These are phyloP conservation scores for Cynodonichthys magdalenae DNA, from an alignment of 2,797 vertebrate genomes.

Conservation along the genomic window DNA sequence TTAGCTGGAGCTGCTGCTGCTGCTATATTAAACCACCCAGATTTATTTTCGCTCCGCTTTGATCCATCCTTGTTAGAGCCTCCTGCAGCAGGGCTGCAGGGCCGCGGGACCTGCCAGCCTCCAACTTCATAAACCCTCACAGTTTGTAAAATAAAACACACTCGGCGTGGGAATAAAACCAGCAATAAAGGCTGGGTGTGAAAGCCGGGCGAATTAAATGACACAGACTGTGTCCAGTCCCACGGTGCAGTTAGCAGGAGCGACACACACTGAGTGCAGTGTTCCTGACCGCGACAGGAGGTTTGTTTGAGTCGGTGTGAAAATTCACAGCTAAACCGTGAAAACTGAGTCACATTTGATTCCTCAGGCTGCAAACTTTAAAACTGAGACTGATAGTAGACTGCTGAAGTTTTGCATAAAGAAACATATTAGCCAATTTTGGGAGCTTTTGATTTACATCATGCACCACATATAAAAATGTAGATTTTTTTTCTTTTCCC, in stretches of 20 bases:
- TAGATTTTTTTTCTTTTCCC: background rate
- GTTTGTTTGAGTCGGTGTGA: constrained; percentile 51
- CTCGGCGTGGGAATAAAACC: constrained; percentile 53
- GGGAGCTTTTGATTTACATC: background rate
- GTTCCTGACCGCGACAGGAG: constrained; percentile 26
- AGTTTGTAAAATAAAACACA: constrained; percentile 68
- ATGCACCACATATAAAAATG: background rate
- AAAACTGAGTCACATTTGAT: constrained; percentile 30
- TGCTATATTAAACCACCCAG: constrained; percentile 70
- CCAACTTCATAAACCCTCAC: constrained; percentile 59
- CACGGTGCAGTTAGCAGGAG: constrained; percentile 14
- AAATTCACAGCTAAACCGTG: constrained; percentile 59
- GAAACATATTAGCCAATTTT: background rate
- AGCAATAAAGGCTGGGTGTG: constrained; percentile 66
- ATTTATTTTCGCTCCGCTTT: constrained; percentile 69
- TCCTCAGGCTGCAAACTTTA: background rate
- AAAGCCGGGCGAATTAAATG: constrained; percentile 52
- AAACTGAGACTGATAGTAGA: background rate
- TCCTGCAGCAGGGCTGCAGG: constrained; percentile 49
- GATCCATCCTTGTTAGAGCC: constrained; percentile 61
- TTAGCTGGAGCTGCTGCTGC: constrained; percentile 47
- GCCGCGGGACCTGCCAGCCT: constrained; percentile 50
- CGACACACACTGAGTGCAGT: constrained; percentile 23
- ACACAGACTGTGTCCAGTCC: constrained; percentile 25
- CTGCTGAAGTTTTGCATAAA: background rate